Base-by-base conservation (phyloP, 2,797 vertebrate species). In the Galago senegalensis region DNA sequence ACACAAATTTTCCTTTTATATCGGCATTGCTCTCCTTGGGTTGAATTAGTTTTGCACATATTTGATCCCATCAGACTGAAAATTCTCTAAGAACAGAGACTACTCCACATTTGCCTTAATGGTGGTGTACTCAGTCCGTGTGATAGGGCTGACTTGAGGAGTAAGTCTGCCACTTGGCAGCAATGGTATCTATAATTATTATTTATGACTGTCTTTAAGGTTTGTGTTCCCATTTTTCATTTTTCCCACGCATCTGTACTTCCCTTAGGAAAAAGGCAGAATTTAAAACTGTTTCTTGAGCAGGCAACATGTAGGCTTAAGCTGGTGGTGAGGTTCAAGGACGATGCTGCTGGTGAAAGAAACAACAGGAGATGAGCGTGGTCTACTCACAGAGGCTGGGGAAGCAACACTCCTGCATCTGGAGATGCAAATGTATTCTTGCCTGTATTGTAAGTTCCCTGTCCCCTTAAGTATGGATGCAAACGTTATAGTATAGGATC, bases 171-270 rank as follows among this genome's bases (percentile, higher is more conserved):
- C 75, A 34, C 56, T 86, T 91, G 31, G 25, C 56, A 85, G 81
- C 25, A 73, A 2, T 25, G 9, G 12, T 25, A 83, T 21, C 23
- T 86, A 16, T 65, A 27, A 85, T 73, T 70, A 61, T 77, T 65
- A 43, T 83, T 73, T 88, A 87, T 87, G 43, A 23, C 23, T 93
- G 8, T 56, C 29, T 94, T 95, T 91, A 86, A 75, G 11, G 58
- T 86, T 93, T 89, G 14, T 63, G 37, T 37, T n/a, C 3, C 40
- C 21, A 12, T 10, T 81, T 88, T 86, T 17, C 13, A 76, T 56
- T 80, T 86, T 61, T 76, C 75, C 4, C 25, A 56, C 2, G 58
- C 1, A 46, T 29, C 3, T 91, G 37, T 83, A 43, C 23, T 73
- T 81, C 7, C 1, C 21, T 83, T 17, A 87, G 84, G 61, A 93